A percentile compares a stretch with the other conserved stretches of the same genome.
These are phyloP conservation scores for Cryptus armator DNA, from an alignment of 2,888 invertebrate species.

Conservation along the genomic window DNA sequence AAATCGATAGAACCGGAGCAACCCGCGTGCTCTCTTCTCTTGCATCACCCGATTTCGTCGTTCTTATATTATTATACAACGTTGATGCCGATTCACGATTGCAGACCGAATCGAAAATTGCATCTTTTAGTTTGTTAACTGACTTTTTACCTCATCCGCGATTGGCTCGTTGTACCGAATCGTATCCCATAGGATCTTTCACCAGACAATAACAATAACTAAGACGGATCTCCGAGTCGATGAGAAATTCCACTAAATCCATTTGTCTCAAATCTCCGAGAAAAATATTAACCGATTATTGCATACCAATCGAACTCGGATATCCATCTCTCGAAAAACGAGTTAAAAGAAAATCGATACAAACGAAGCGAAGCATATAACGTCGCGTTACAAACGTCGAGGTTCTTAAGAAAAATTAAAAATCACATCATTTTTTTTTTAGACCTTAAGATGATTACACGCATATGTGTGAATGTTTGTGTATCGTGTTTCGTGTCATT, in stretches of 20 bases:
- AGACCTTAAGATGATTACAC: conserved; percentile 15
- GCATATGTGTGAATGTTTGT: conserved; percentile 22
- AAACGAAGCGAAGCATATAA: background rate
- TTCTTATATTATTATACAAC: conserved; percentile 38
- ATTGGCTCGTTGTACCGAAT: background rate
- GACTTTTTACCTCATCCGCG: background rate
- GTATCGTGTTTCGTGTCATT: conserved; percentile 26
- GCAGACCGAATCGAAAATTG: conserved; percentile 14
- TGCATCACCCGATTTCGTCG: conserved; percentile 34
- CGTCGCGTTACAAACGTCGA: background rate
- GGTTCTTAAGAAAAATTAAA: conserved; percentile 16
- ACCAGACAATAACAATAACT: conserved; percentile 11
- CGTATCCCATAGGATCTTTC: conserved; percentile 7
- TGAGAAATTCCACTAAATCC: background rate
- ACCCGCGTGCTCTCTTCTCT: conserved; percentile 49
- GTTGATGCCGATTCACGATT: conserved; percentile 12
- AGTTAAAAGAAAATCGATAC: background rate
- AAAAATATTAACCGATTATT: background rate
- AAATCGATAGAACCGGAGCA: conserved; percentile 71
- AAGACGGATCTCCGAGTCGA: conserved; percentile 12
- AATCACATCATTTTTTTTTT: conserved; percentile 24
- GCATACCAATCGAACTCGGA: background rate
- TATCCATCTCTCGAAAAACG: background rate
- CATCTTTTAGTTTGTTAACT: background rate
- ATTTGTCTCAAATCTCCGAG: background rate